Evolutionary conservation across 2,113 vertebrate species (phyloP).

Genomic region (Erythrolamprus reginae): DNA sequence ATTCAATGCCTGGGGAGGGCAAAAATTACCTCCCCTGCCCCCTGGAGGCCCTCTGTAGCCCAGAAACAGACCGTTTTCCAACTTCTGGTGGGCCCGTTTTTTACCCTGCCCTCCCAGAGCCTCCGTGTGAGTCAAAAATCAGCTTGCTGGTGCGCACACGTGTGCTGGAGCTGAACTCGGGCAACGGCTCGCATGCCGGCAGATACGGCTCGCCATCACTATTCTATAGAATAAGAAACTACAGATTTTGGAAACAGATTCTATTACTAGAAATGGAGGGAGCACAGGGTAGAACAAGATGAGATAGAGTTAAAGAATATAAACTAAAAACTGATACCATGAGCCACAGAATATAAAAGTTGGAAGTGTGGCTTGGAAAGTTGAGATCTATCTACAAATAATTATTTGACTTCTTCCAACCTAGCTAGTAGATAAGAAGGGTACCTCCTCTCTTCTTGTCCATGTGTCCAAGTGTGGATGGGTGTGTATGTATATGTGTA

Average conservation of each 20-base stretch:
- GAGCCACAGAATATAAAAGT: background rate
- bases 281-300: background rate
- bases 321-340: background rate
- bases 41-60: no score
- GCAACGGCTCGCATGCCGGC: no score
- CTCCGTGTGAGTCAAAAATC: no score
- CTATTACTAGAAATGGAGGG: background rate
- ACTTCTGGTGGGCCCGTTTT: no score
- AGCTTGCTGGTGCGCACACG: no score
- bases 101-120: no score
- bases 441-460: background rate
- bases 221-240: constrained; percentile 34
- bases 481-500: background rate
- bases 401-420: background rate
- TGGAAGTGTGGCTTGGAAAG: background rate
- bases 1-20: no score
- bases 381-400: background rate
- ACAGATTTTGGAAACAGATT: constrained; percentile 4
- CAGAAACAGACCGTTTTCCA: no score
- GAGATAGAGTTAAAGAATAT: background rate
- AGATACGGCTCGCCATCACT: no score
- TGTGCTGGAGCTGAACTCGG: no score
- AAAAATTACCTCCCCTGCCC: no score
- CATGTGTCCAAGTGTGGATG: background rate
- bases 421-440: background rate